A percentile compares a stretch with the other conserved stretches of the same genome.
phyloP scores from a whole-genome alignment of 2,113 vertebrate species.

The Seriola dumerili region DNA sequence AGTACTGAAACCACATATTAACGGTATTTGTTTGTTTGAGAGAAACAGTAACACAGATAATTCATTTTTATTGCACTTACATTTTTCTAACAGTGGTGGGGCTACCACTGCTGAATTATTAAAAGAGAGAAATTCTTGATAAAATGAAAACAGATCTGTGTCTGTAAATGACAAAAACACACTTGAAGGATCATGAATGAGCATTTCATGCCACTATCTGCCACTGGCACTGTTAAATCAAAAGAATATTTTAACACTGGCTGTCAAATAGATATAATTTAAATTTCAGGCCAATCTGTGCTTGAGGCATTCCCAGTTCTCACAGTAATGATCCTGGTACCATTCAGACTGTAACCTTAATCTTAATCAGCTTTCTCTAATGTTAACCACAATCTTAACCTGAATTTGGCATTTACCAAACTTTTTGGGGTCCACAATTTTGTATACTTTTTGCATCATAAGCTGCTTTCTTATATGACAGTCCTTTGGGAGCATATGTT shows the following conservation, averaged over 20 bases:
- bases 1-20: neutral
- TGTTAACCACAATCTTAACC: neutral
- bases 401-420: neutral
- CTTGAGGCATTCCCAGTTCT: neutral
- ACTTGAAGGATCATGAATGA: constrained; percentile 15
- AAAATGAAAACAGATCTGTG: neutral
- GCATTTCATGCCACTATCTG: constrained; percentile 24
- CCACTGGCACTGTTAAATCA: constrained; percentile 5
- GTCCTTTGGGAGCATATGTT: too few species aligned
- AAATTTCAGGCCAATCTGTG: constrained; percentile 17
- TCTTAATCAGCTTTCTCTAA: neutral
- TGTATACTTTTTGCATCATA: neutral
- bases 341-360: neutral
- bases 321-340: neutral
- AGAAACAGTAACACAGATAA: constrained; percentile 11
- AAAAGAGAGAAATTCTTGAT: neutral
- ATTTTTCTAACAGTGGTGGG: neutral
- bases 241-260: constrained; percentile 25
- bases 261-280: neutral
- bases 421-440: neutral
- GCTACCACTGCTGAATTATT: neutral
- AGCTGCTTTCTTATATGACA: neutral
- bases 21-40: neutral
- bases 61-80: neutral
- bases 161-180: neutral